Base-by-base conservation (phyloP, 2,888 invertebrate genomes). In the Agriopis aurantiaria region DNA sequence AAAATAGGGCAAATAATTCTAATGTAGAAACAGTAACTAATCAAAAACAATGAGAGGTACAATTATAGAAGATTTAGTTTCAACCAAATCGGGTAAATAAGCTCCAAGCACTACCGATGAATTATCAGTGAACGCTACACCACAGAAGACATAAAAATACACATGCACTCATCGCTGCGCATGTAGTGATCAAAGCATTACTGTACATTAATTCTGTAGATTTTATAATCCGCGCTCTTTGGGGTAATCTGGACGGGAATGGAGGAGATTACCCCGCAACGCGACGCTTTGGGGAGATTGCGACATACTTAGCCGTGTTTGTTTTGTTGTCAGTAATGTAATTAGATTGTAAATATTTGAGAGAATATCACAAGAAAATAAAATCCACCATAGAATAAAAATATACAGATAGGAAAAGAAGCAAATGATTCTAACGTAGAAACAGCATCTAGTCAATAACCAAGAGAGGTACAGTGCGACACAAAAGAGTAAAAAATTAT, bases 191-290 rank as follows among this genome's bases (percentile, higher is more conserved):
- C 33, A 33, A 10, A 17, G 14, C 43, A 14, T 17, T 43, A 43
- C 10, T 11, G 10, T 56, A 23, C 17, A 45, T 3, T 46, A n/a
- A 8, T 48, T 58, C 58, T 58, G 46, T 0, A 12, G 4, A 58
- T 46, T 48, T n/a, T 8, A 46, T 46, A 5, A 41, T 68, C 48
- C 10, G 11, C 68, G 33, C 45, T 40, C 6, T 23, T 46, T 55
- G 8, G 59, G 66, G 53, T 61, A 61, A 67, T 67, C 67, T 55
- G 48, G 9, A 11, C n/a, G 51, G 68, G 68, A 68, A 68, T 68
- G 58, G 57, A 58, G 62, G 48, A 68, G 68, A 68, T 68, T 68
- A 68, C 49, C 67, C 40, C 43, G 43, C 40, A 53, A 55, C 17
- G 33, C 41, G 52, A 41, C 62, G 62, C 53, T 62, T 53, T n/a